Base-by-base conservation (phyloP, 1,140 invertebrate species). In the Drosophila repleta region DNA sequence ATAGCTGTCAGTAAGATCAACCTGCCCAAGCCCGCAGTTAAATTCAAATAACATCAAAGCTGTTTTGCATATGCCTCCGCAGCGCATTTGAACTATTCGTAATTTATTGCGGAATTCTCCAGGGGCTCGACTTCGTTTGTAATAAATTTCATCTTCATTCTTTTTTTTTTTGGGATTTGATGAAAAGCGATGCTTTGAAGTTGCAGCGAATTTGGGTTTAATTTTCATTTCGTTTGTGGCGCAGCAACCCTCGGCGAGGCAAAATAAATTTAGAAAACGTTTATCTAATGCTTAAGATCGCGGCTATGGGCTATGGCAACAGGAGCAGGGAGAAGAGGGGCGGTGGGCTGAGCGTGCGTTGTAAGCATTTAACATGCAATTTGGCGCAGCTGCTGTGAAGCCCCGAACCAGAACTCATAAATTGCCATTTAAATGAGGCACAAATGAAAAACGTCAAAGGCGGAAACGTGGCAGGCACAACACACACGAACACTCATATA, bases 371-470 rank as follows among this genome's bases (percentile, higher is more conserved):
- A 83, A 75, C 76, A 83, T 84, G 80, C 80, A 83, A 83, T 83
- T 83, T 83, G 62, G 57, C 72, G 80, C 80, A 83, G 80, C 80
- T 83, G 80, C 80, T 79, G 72, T 63, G 74, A 84, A 49, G 21
- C 37, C 41, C 60, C 45, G 37, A 21, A 45, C 43, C 49, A 52
- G 39, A 69, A 57, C 48, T 55, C 70, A 79, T 84, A 83, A 84
- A 83, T 83, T 83, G 80, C 76, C 80, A 83, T 84, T 84, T 83
- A 84, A 83, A 83, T 83, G 80, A 83, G 80, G 76, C 79, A 83
- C 75, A 83, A 83, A 82, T 82, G 79, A 77, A 82, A 72, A 55
- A 66, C 48, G 58, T 52, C 41, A 48, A 69, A 46, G 32, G 35
- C 26, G 35, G 39, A 29, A 29, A 39, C 52, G 55, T 32, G 46